A percentile compares a stretch with the other conserved stretches of the same genome.
Evolutionary conservation across 2,888 invertebrate genomes (phyloP).

Genomic region (Diploptera punctata): DNA sequence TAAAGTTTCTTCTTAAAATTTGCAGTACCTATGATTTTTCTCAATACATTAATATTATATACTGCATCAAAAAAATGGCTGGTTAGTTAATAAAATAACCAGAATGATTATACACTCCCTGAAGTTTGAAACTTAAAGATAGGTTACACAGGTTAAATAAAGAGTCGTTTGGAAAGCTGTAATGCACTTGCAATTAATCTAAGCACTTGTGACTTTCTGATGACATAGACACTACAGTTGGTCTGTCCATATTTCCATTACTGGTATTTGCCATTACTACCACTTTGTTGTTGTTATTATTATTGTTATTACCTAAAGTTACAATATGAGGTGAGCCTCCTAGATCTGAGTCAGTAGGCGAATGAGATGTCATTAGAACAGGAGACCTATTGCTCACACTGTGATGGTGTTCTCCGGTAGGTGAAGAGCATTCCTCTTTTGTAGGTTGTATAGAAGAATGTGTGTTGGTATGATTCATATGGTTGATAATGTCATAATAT

Average conservation of each 20-base stretch:
- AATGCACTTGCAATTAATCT: neutral
- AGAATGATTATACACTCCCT: no score
- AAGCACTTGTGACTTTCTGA: slow-evolving; percentile 45
- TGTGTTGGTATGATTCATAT: slow-evolving; percentile 44
- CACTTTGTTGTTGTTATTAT: slow-evolving; percentile 37
- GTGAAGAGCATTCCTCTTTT: slow-evolving; percentile 53
- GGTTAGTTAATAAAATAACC: no score
- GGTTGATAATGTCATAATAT: slow-evolving; percentile 51
- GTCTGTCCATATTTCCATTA: slow-evolving; percentile 49
- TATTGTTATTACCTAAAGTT: slow-evolving; percentile 43
- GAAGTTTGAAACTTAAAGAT: no score
- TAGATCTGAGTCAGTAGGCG: slow-evolving; percentile 52
- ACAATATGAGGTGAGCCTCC: slow-evolving; percentile 51
- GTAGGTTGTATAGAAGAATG: slow-evolving; percentile 45
- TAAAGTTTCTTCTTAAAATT: no score
- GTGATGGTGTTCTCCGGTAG: slow-evolving; percentile 44
- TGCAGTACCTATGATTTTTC: no score
- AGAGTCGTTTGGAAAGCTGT: no score
- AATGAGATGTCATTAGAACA: slow-evolving; percentile 50
- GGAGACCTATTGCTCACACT: slow-evolving; percentile 50
- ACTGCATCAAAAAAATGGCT: no score
- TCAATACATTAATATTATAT: no score
- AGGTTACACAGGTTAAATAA: no score
- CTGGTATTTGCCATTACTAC: slow-evolving; percentile 23
- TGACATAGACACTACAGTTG: slow-evolving; percentile 54